phyloP scores from a whole-genome alignment of 2,113 vertebrate species.

The Megaceryle torquata region DNA sequence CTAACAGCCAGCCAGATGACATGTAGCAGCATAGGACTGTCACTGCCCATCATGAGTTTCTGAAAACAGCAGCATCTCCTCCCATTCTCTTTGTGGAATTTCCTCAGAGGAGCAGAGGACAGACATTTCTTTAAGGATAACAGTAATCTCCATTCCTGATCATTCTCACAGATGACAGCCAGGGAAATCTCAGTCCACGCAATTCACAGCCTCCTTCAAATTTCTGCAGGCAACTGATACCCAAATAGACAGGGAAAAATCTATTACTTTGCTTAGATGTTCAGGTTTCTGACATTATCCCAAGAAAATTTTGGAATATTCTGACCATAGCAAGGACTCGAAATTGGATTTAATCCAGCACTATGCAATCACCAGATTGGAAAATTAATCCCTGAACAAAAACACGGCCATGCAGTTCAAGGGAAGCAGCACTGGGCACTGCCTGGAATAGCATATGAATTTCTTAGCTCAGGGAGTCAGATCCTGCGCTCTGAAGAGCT shows the following conservation, averaged over 20 bases:
- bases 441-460: background rate
- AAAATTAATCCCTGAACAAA: background rate
- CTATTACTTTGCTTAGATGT: background rate
- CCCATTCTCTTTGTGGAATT: background rate
- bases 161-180: background rate
- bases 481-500: background rate
- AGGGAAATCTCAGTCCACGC: background rate
- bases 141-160: background rate
- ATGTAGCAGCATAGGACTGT: accelerated
- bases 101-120: background rate
- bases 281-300: background rate
- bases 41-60: background rate
- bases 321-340: background rate
- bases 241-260: background rate
- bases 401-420: background rate
- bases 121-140: background rate
- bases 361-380: background rate
- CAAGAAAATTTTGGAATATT: background rate
- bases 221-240: background rate
- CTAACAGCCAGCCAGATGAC: background rate
- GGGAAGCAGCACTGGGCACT: background rate
- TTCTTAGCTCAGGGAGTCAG: background rate
- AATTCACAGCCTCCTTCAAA: background rate
- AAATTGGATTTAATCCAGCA: background rate
- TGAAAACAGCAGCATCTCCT: background rate